Evolutionary conservation across 1,140 invertebrate species (phyloP), one percentile per base, ranked within the genome.

Genomic region (Drosophila orena): DNA sequence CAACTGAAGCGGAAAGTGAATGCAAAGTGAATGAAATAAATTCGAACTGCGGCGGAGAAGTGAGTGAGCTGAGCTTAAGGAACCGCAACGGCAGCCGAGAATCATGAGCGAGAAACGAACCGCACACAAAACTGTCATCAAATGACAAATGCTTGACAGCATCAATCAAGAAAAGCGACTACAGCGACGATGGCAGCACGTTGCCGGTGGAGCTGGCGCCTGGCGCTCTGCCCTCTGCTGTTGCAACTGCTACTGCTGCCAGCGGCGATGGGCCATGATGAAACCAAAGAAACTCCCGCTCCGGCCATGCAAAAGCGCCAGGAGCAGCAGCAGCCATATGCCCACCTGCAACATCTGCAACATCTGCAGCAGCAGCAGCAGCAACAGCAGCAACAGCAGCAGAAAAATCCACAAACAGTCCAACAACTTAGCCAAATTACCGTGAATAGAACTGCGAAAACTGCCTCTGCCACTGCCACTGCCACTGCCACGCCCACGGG

Each of bases 41-140:
- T 58, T 55, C 55, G 59, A 79, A 65, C 44, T 70, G 74, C 76
- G 49, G 38, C 68, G 42, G 55, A 68, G 62, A 46, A 71, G 66
- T 52, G 62, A 44, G 50, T 27, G 38, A 55, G 62, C 42, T 52
- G 50, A 34, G 47, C 44, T 47, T 66, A 22, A 50, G 47, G 27
- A 34, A 59, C 43, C 42, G 38, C 54, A 40, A 58, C 70, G 54
- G 58, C 72, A 60, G 65, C 74, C 53, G 65, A 72, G 86, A 86
- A 86, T 83, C 90, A 91, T 91, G 90, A 88, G 72, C 80, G 77
- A 83, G 74, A 91, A 91, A 91, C 86, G 90, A 84, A 80, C 90
- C 89, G 90, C 90, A 86, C 90, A 91, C 86, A 91, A 88, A 88
- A 91, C 90, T 91, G 90, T 91, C 90, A 91, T 91, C 90, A 91